These are phyloP conservation scores for Delphinapterus leucas DNA, from an alignment of 2,113 vertebrate species.

Conservation along the genomic window DNA sequence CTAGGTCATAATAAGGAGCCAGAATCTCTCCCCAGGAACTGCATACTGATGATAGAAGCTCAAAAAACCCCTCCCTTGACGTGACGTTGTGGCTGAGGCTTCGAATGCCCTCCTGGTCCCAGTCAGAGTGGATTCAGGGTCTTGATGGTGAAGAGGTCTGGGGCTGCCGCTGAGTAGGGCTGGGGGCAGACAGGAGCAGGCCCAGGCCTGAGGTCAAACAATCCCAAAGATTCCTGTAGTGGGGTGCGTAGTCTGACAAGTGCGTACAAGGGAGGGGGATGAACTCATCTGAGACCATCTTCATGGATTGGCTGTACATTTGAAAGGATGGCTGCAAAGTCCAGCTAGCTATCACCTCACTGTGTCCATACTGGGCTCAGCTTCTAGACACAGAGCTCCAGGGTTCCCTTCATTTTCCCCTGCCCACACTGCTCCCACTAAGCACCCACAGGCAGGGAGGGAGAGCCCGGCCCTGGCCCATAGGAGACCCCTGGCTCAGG, in stretches of 20 bases:
- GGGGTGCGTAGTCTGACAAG: neutral
- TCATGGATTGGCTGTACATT: neutral
- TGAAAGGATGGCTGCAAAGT: neutral
- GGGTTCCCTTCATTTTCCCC: neutral
- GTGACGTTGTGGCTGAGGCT: neutral
- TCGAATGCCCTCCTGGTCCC: neutral
- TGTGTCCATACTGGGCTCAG: neutral
- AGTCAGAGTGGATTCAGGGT: neutral
- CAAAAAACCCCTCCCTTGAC: neutral
- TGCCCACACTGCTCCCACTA: no score
- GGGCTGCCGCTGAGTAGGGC: neutral
- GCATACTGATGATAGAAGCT: neutral
- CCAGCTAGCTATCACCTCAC: neutral
- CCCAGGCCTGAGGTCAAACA: neutral
- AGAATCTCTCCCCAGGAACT: neutral
- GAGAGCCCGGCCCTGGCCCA: neutral
- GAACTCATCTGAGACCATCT: neutral
- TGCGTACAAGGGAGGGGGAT: rapidly evolving
- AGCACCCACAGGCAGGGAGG: neutral
- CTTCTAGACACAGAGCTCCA: neutral
- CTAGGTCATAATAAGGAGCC: neutral
- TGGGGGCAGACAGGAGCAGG: neutral
- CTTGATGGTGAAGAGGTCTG: neutral
- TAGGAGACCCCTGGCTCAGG: neutral
- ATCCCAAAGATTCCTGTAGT: neutral